Conservation (phyloP, 2,797 vertebrate genomes). For the Vultur gryphus region DNA sequence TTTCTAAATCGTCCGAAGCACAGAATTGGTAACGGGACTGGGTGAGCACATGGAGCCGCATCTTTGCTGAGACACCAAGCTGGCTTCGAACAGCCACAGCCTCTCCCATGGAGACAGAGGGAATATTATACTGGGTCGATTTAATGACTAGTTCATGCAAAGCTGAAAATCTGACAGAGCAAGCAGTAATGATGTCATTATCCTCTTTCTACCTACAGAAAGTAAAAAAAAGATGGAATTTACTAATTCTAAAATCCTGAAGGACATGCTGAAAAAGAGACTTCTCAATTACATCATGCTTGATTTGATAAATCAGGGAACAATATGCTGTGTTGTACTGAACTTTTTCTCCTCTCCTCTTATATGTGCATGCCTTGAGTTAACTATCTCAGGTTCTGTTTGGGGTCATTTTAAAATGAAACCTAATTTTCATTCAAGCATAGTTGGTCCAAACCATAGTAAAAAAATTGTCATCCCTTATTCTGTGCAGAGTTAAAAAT, state of each 20-base stretch:
- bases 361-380: neutral
- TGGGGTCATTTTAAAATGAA: neutral
- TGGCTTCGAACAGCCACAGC: neutral
- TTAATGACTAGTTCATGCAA: neutral
- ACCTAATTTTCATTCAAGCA: neutral
- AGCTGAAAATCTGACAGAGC: neutral
- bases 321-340: neutral
- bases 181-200: neutral
- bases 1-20: accelerated
- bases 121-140: neutral
- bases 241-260: neutral
- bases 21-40: neutral
- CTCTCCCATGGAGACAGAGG: neutral
- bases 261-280: neutral
- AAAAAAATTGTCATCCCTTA: neutral
- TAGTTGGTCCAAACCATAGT: neutral
- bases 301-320: neutral
- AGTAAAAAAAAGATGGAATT: neutral
- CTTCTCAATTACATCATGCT: neutral
- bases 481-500: neutral
- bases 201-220: neutral
- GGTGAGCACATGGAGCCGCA: neutral
- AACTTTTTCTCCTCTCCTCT: neutral
- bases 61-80: neutral
- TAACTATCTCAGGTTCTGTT: neutral